These are phyloP conservation scores for Myotis lucifugus DNA, from an alignment of 2,113 vertebrate genomes.

Conservation along the genomic window DNA sequence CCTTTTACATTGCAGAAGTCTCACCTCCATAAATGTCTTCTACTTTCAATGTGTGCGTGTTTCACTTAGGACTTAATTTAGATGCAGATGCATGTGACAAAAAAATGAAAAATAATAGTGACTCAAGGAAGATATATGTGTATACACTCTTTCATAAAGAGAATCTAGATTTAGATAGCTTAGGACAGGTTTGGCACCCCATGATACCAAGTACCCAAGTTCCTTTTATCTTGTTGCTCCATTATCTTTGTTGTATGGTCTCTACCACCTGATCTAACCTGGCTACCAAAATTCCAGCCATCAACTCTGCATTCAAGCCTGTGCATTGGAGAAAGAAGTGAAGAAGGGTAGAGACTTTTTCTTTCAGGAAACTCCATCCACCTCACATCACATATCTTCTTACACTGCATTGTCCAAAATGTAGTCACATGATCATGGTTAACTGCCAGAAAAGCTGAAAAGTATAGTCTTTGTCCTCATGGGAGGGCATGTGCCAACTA, in stretches of 20 bases:
- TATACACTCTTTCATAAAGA: neutral
- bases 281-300: neutral
- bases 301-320: neutral
- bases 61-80: neutral
- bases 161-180: neutral
- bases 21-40: neutral
- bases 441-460: neutral
- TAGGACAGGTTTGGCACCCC: neutral
- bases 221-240: neutral
- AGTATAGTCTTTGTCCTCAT: neutral
- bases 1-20: neutral
- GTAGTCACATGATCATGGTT: neutral
- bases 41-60: neutral
- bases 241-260: neutral
- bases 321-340: neutral
- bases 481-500: neutral
- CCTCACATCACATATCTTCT: neutral
- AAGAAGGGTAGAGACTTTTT: neutral
- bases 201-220: neutral
- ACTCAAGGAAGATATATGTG: neutral
- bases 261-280: neutral
- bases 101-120: neutral
- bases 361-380: neutral
- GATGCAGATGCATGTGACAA: neutral
- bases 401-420: neutral